Evolutionary conservation across 2,888 invertebrate species (phyloP), one percentile per base, ranked within the genome.

Genomic region (Dicyrtomina minuta): DNA sequence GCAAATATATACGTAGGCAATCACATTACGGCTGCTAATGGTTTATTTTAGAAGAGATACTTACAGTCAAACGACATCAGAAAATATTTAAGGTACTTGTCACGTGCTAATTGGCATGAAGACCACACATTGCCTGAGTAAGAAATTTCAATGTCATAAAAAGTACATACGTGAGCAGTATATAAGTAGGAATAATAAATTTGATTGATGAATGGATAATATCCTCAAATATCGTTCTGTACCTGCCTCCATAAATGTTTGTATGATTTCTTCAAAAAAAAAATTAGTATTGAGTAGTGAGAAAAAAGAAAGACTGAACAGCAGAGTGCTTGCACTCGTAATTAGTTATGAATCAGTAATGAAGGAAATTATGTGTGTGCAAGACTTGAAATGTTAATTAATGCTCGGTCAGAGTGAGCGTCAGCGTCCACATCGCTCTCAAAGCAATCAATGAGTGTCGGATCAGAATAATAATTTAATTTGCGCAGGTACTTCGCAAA

Each of bases 401-500:
- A 33, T 33, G 33, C 33, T 33, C 33, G 33, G 33, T 33, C 33
- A 33, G 4, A 33, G 33, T 33, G 4, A 33, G n/a, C n/a, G n/a
- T n/a, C n/a, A n/a, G n/a, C n/a, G n/a, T n/a, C n/a, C n/a, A n/a
- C n/a, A n/a, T n/a, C n/a, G n/a, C n/a, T n/a, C n/a, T n/a, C n/a
- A n/a, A n/a, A n/a, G 33, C 33, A 33, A 33, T 33, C 33, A 33
- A 33, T 33, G 33, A 33, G 33, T 33, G 33, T 33, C 33, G 33
- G 33, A 33, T 33, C 33, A 33, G 33, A 33, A 61, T 61, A 44
- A 44, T 44, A 26, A n/a, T 61, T 26, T 44, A 26, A 62, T 62
- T 62, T 62, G 62, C 62, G 27, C 49, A 62, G 62, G 49, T 62
- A 62, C 49, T 46, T 62, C 49, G 62, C 62, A 46, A 60, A 62